Evolutionary conservation across 2,113 vertebrate genomes (phyloP), one percentile per base, ranked within the genome.

Genomic region (Trogon melanurus): DNA sequence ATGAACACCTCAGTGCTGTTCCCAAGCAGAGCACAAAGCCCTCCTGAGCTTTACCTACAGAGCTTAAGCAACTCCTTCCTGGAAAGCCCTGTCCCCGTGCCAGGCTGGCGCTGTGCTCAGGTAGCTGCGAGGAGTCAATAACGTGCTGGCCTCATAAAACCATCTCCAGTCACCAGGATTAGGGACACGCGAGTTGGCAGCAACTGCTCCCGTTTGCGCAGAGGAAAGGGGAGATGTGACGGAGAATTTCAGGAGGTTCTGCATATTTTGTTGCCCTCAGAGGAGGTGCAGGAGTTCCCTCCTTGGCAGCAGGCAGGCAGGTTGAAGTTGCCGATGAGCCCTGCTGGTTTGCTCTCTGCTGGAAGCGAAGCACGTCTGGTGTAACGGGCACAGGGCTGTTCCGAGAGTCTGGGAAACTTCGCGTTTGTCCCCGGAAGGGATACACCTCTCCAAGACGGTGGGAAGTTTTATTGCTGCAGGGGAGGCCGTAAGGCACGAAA

Each of bases 261-360:
- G 22, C 3, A 0, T 10, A 0, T 7, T 65, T 47, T 27, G 13
- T 23, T 25, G 30, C 56, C 32, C n/a, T n/a, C 0, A 4, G 60
- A 69, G 47, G 53, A 22, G 38, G 20, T 6, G 17, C 25, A 5
- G 91, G 87, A 19, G 44, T 51, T 48, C 32, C 62, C 45, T 70
- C 20, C n/a, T 26, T 65, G 67, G 66, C 62, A 25, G 25, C 15
- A 4, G 56, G 73, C n/a, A 6, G 71, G 60, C 56, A 73, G 66
- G 50, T 36, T 73, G 71, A 48, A 29, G 76, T 2, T n/a, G 50
- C 45, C 4, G 76, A n/a, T 21, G 0, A 45, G 73, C 72, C 29
- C 15, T 3, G 65, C 47, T 1, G 5, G 48, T 34, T 13, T 11
- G 50, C 9, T 67, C 15, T 25, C 67, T 19, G 38, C 5, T 50